phyloP scores from a whole-genome alignment of 2,113 vertebrate genomes.

The Natator depressus region DNA sequence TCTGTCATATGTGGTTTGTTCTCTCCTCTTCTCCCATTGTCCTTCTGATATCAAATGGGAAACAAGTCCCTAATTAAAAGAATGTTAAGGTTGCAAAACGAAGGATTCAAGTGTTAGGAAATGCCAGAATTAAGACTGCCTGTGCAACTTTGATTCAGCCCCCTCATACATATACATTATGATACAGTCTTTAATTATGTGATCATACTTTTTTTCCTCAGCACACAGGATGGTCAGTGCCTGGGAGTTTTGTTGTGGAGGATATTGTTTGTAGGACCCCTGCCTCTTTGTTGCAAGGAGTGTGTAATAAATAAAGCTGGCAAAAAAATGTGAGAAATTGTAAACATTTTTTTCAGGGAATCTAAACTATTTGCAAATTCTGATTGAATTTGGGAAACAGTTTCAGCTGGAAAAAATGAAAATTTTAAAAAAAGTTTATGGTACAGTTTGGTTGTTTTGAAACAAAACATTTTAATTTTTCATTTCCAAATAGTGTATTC shows the following conservation, averaged over 20 bases:
- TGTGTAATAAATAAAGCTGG: background rate
- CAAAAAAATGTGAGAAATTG: background rate
- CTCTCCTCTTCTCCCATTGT: background rate
- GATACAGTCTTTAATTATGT: background rate
- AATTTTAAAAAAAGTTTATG: no score
- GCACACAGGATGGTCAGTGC: background rate
- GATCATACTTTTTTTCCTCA: background rate
- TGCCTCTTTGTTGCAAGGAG: background rate
- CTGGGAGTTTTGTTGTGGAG: background rate
- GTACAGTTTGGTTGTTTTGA: no score
- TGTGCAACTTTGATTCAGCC: background rate
- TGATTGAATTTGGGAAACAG: no score
- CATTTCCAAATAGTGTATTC: background rate
- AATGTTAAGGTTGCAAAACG: background rate
- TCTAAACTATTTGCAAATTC: background rate
- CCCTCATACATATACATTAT: background rate
- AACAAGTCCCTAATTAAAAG: background rate
- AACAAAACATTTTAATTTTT: background rate
- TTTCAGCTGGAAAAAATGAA: no score
- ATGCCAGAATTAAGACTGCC: background rate
- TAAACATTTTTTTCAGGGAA: background rate
- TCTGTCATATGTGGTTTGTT: background rate
- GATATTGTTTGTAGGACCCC: background rate
- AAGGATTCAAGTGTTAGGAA: background rate
- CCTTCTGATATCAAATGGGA: background rate